Percentiles rank a stretch among this genome's conserved stretches.
These are phyloP conservation scores for Rousettus madagascariensis DNA, from an alignment of 2,797 vertebrate species.

Conservation along the genomic window DNA sequence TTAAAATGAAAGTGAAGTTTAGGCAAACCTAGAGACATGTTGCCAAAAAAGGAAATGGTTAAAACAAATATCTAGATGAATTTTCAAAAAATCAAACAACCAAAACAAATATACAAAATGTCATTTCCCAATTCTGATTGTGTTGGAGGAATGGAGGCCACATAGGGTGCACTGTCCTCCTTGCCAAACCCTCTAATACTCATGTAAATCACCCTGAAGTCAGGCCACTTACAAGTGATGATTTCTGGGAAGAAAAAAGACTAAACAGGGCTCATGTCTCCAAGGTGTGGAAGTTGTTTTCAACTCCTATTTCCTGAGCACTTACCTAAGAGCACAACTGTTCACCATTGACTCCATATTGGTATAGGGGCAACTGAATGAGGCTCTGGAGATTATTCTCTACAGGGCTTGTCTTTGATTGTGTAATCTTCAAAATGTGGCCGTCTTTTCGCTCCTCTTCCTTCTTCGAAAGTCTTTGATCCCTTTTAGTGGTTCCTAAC, in stretches of 20 bases:
- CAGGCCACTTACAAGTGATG: not conserved
- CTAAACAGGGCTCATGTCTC: constrained; percentile 6
- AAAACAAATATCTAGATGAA: constrained; percentile 26
- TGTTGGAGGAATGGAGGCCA: not conserved
- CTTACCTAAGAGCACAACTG: not conserved
- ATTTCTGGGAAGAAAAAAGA: constrained; percentile 17
- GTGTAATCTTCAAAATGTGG: not conserved
- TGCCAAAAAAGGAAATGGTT: not conserved
- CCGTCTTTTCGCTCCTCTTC: not conserved
- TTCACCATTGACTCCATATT: constrained; percentile 23
- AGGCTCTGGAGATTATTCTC: not conserved
- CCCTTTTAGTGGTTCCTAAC: not conserved
- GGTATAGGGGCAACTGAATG: not conserved
- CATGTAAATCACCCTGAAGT: not conserved
- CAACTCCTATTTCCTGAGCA: constrained; percentile 34
- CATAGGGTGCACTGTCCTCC: not conserved
- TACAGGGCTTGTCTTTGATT: not conserved
- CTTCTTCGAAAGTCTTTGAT: not conserved
- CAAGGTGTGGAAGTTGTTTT: constrained; percentile 26
- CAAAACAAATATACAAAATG: constrained; percentile 47
- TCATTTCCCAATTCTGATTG: constrained; percentile 25
- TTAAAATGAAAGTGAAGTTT: constrained; percentile 57
- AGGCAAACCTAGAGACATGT: not conserved
- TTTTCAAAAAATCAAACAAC: constrained; percentile 44
- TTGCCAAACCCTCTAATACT: not conserved